Percentiles rank a stretch among this genome's conserved stretches.
phyloP scores from a whole-genome alignment of 2,797 vertebrate genomes.

The Coregonus ussuriensis region DNA sequence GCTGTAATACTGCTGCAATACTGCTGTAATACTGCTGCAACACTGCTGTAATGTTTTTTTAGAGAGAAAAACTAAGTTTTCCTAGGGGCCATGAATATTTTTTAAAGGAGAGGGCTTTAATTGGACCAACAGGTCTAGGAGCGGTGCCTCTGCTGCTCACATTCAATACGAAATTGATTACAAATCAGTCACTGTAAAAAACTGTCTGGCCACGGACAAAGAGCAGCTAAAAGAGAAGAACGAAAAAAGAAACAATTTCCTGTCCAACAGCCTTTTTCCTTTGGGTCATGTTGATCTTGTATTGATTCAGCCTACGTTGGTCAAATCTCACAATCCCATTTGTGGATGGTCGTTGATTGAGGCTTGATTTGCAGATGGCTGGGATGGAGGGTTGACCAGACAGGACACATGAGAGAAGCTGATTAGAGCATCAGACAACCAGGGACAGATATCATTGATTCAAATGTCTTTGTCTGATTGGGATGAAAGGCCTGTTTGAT shows the following conservation, averaged over 20 bases:
- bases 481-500: conserved; percentile 29
- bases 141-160: conserved; percentile 39
- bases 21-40: too few relatives aligned
- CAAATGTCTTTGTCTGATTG: conserved; percentile 44
- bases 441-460: conserved; percentile 46
- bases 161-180: conserved; percentile 65
- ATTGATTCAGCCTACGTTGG: conserved; percentile 63
- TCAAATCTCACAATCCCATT: conserved; percentile 67
- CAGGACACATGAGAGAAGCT: conserved; percentile 26
- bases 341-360: conserved; percentile 39
- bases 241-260: background rate
- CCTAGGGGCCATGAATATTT: conserved; percentile 9
- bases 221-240: background rate
- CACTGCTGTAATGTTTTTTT: too few relatives aligned
- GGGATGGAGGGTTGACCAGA: background rate
- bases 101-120: conserved; percentile 36
- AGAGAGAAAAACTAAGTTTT: background rate
- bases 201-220: conserved; percentile 32
- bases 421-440: conserved; percentile 49
- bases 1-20: too few relatives aligned
- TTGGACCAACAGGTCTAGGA: conserved; percentile 39
- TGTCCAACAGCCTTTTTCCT: conserved; percentile 12
- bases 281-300: conserved; percentile 61
- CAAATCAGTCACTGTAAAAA: conserved; percentile 62
- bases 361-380: conserved; percentile 13